A percentile compares a stretch with the other conserved stretches of the same genome.
Conservation (phyloP, 2,888 invertebrate genomes). For the Drosophila suboccidentalis region DNA sequence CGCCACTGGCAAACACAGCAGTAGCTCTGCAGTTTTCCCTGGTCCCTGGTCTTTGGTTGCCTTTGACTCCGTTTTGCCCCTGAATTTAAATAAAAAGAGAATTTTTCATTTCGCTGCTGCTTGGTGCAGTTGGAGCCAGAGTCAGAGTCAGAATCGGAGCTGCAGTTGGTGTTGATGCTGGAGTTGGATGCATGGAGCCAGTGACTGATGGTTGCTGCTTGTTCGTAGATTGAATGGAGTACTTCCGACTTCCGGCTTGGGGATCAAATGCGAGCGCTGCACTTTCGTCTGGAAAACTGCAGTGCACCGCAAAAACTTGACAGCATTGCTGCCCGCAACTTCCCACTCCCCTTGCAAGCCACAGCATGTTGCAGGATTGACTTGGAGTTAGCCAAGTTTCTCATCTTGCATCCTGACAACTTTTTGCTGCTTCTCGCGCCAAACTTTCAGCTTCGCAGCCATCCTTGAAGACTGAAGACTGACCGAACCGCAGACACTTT, state of each 20-base stretch:
- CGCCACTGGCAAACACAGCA: conserved; percentile 71
- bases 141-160: conserved; percentile 31
- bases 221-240: conserved; percentile 80
- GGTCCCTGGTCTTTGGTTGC: conserved; percentile 18
- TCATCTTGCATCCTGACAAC: conserved; percentile 45
- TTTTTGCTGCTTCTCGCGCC: conserved; percentile 42
- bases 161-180: neutral
- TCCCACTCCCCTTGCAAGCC: neutral
- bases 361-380: conserved; percentile 38
- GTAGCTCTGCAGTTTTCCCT: conserved; percentile 25
- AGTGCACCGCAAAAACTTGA: conserved; percentile 64
- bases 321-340: conserved; percentile 40
- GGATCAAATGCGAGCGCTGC: conserved; percentile 67
- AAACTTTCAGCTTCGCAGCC: conserved; percentile 25
- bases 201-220: conserved; percentile 63
- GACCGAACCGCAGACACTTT: conserved; percentile 83
- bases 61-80: conserved; percentile 52
- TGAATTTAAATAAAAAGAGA: conserved; percentile 75
- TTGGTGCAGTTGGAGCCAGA: conserved; percentile 25
- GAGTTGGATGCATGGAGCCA: no score
- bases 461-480: conserved; percentile 58
- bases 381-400: conserved; percentile 62
- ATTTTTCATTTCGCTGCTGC: conserved; percentile 71
- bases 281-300: conserved; percentile 76
- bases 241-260: conserved; percentile 79